Conservation (phyloP, 2,797 vertebrate species). For the Acrossocheilus fasciatus region DNA sequence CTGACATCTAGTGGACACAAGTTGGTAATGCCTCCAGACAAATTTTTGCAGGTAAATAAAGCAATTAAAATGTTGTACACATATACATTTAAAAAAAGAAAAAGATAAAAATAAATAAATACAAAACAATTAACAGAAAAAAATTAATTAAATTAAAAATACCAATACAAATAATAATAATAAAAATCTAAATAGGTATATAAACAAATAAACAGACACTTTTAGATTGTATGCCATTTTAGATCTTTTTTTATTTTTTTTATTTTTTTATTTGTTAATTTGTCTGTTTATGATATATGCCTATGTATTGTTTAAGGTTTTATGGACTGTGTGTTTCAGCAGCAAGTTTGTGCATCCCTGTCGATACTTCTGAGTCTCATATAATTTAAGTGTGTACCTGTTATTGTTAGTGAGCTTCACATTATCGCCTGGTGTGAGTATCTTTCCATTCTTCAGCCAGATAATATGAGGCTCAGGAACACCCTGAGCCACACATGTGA, state of each 20-base stretch:
- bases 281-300: background rate
- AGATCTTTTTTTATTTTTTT: no score
- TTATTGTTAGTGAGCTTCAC: conserved; percentile 70
- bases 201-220: background rate
- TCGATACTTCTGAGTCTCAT: background rate
- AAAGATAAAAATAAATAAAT: no score
- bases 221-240: background rate
- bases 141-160: background rate
- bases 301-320: background rate
- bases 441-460: conserved; percentile 73
- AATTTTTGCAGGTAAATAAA: background rate
- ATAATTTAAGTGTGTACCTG: conserved; percentile 58
- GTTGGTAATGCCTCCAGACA: background rate
- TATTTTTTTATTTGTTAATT: no score
- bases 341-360: background rate
- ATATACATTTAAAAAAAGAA: background rate
- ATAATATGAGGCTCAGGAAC: conserved; percentile 69
- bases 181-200: background rate
- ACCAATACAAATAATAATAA: background rate
- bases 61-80: background rate
- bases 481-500: conserved; percentile 70
- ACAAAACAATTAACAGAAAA: background rate
- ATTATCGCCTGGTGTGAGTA: conserved; percentile 65
- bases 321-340: background rate
- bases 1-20: conserved; percentile 60